Conservation (phyloP, 2,113 vertebrate genomes). For the Rallus limicola region DNA sequence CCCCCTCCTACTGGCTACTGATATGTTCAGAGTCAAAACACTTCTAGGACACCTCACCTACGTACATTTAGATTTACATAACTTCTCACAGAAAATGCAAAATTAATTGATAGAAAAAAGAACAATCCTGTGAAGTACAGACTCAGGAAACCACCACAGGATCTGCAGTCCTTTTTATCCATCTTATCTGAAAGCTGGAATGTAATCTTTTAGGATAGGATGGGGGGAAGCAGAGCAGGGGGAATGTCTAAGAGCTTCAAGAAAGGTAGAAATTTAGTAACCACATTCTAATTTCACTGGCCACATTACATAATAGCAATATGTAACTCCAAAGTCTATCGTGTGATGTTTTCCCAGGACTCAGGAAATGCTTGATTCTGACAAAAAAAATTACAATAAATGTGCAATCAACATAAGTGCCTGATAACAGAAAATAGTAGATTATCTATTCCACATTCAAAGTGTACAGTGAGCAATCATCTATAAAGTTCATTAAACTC, state of each 20-base stretch:
- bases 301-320: not conserved
- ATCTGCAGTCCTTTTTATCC: not conserved
- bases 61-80: not conserved
- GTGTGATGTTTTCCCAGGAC: not conserved
- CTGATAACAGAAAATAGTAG: not conserved
- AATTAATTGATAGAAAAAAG: not conserved
- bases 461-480: not conserved
- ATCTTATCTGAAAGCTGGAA: not conserved
- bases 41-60: not conserved
- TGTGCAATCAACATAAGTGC: not conserved
- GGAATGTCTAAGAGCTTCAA: not conserved
- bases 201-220: not conserved
- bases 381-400: not conserved
- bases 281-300: not conserved
- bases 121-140: not conserved
- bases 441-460: not conserved
- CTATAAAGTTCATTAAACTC: not conserved
- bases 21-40: not conserved
- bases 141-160: not conserved
- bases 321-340: not conserved
- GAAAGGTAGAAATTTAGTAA: not conserved
- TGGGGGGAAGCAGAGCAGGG: not conserved
- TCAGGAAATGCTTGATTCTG: not conserved
- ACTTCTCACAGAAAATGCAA: not conserved
- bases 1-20: not conserved